These are phyloP conservation scores for Protodeltote pygarga DNA, from an alignment of 2,888 invertebrate species.

Conservation along the genomic window DNA sequence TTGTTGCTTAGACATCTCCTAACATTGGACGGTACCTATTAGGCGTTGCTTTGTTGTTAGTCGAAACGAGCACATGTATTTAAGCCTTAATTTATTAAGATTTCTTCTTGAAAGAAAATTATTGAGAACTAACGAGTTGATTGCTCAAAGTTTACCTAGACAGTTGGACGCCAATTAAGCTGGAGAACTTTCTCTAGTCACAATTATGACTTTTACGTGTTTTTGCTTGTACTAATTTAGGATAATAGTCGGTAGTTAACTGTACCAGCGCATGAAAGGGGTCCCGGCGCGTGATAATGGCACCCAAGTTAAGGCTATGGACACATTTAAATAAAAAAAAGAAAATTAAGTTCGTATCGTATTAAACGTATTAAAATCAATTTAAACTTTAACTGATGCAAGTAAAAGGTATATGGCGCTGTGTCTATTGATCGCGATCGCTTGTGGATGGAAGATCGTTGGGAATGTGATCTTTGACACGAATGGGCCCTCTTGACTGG, in stretches of 20 bases:
- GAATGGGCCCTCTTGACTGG: too few species aligned
- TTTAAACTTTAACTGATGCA: too few species aligned
- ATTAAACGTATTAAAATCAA: neutral
- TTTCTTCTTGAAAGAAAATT: slow-evolving; percentile 3
- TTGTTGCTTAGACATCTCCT: too few species aligned
- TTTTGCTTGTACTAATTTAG: slow-evolving; percentile 45
- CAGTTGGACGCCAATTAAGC: slow-evolving; percentile 13
- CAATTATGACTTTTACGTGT: slow-evolving; percentile 50
- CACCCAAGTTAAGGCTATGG: slow-evolving; percentile 1
- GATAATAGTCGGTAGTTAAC: slow-evolving; percentile 54
- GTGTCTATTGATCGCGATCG: too few species aligned
- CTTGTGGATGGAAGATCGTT: too few species aligned
- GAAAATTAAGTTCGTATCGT: neutral
- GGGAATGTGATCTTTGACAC: too few species aligned
- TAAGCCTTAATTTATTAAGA: too few species aligned
- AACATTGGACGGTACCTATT: too few species aligned
- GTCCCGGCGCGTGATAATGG: slow-evolving; percentile 13
- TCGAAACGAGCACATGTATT: too few species aligned
- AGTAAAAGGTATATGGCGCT: too few species aligned
- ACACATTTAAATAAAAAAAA: neutral
- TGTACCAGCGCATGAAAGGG: slow-evolving; percentile 35
- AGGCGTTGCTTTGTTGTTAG: too few species aligned
- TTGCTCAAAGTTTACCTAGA: slow-evolving; percentile 2
- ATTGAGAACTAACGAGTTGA: slow-evolving; percentile 1
- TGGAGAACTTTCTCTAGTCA: slow-evolving; percentile 30